A percentile compares a stretch with the other conserved stretches of the same genome.
These are phyloP conservation scores for Oscheius sp. DNA, from an alignment of 2,888 invertebrate species.

Conservation along the genomic window DNA sequence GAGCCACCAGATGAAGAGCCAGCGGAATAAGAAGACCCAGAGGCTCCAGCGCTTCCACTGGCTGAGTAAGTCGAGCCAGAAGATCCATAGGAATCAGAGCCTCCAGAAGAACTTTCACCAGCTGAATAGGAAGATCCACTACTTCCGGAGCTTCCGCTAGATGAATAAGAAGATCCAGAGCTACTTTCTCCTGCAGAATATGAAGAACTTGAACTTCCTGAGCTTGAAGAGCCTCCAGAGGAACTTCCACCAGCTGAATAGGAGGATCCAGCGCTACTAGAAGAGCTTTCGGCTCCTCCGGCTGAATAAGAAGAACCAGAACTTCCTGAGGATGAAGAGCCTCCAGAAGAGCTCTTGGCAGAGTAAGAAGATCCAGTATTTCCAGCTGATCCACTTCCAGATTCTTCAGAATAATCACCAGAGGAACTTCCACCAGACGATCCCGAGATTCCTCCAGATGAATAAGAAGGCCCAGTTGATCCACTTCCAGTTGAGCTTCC, in stretches of 20 bases:
- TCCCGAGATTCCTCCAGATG: background rate
- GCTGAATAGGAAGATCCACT: background rate
- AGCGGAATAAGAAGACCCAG: constrained; percentile 2
- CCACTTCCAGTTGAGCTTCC: background rate
- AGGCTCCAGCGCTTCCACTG: background rate
- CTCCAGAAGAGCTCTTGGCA: background rate
- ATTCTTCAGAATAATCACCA: too few relatives aligned
- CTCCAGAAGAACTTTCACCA: background rate
- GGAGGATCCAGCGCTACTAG: background rate
- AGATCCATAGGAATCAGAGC: background rate
- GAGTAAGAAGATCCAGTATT: background rate
- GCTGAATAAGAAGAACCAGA: background rate
- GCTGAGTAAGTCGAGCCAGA: background rate
- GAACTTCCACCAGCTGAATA: background rate
- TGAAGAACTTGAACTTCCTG: background rate
- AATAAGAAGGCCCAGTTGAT: background rate
- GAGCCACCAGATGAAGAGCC: background rate
- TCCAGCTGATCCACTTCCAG: too few relatives aligned
- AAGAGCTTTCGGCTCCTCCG: background rate
- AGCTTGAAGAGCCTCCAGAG: background rate
- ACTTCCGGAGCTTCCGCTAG: background rate
- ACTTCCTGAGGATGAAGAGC: background rate
- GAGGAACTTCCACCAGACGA: too few relatives aligned
- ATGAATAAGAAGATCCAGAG: background rate
- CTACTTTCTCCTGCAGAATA: background rate